Conservation (phyloP, 1,140 invertebrate genomes). For the Doryteuthis pealeii region DNA sequence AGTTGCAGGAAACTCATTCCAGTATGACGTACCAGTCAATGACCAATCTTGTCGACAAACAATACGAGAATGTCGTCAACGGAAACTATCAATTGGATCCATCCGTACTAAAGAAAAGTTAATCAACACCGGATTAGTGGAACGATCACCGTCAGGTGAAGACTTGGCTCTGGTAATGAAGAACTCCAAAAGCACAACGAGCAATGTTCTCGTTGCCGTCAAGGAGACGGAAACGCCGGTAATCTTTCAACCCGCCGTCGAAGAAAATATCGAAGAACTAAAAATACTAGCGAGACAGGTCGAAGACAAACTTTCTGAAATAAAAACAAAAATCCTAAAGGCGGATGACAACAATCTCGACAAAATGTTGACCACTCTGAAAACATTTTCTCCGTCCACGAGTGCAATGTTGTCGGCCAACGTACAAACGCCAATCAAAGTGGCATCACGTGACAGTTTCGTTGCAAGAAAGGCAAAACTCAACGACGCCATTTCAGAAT, state of each 20-base stretch:
- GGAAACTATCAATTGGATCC: constrained; percentile 53
- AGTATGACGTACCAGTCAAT: constrained; percentile 9
- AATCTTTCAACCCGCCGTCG: background rate
- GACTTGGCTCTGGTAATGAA: background rate
- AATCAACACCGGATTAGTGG: constrained; percentile 45
- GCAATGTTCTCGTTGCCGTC: background rate
- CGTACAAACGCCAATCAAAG: constrained; percentile 28
- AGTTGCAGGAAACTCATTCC: background rate
- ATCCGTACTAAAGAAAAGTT: constrained; percentile 48
- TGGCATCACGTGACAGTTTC: constrained; percentile 15
- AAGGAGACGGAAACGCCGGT: background rate
- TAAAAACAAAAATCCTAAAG: constrained; percentile 45
- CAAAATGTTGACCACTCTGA: constrained; percentile 41
- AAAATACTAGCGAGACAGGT: constrained; percentile 46
- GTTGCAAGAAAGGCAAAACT: constrained; percentile 37
- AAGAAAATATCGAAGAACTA: constrained; percentile 40
- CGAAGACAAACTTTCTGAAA: constrained; percentile 41
- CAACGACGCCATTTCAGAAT: constrained; percentile 44
- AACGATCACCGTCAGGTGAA: constrained; percentile 18
- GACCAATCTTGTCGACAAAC: constrained; percentile 16
- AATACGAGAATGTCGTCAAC: constrained; percentile 26
- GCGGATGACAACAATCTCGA: constrained; percentile 50
- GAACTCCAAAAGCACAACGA: background rate
- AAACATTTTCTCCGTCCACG: constrained; percentile 43
- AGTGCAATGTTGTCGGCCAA: constrained; percentile 27